These are phyloP conservation scores for Chymomyza costata DNA, from an alignment of 1,140 invertebrate genomes.

Conservation along the genomic window DNA sequence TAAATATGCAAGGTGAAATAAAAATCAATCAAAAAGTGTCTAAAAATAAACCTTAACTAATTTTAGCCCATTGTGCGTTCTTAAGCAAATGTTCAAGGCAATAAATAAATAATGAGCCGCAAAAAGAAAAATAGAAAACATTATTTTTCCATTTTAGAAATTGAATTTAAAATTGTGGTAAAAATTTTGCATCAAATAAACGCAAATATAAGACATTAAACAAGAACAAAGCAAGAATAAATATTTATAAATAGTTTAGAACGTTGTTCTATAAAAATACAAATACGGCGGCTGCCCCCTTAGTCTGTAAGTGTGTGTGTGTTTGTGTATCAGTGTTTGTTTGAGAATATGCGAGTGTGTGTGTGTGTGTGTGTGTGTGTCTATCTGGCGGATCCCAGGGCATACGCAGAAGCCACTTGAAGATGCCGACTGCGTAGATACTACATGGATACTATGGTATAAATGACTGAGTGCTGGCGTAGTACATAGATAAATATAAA, in stretches of 20 bases:
- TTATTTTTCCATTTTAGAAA: too few relatives aligned
- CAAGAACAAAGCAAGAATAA: conserved; percentile 35
- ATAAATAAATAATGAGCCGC: conserved; percentile 40
- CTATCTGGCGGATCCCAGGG: conserved; percentile 12
- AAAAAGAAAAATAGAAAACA: too few relatives aligned
- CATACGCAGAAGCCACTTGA: conserved; percentile 38
- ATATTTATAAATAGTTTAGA: conserved; percentile 55
- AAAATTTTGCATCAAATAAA: conserved; percentile 30
- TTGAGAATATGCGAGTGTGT: conserved; percentile 24
- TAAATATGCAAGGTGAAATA: conserved; percentile 16
- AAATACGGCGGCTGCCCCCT: conserved; percentile 18
- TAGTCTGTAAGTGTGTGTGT: conserved; percentile 20
- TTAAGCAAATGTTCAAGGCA: conserved; percentile 54
- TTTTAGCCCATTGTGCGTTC: too few relatives aligned
- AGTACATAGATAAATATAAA: too few relatives aligned
- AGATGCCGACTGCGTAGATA: conserved; percentile 22
- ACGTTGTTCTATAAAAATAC: conserved; percentile 35
- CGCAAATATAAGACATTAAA: conserved; percentile 39
- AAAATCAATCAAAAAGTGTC: conserved; percentile 31
- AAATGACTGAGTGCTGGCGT: too few relatives aligned
- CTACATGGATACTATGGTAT: conserved; percentile 1
- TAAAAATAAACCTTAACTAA: conserved; percentile 55
- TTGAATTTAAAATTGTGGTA: conserved; percentile 17
- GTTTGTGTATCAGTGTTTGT: conserved; percentile 15
- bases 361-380: not conserved